Conservation (phyloP, 2,113 vertebrate species). For the Murina feae region DNA sequence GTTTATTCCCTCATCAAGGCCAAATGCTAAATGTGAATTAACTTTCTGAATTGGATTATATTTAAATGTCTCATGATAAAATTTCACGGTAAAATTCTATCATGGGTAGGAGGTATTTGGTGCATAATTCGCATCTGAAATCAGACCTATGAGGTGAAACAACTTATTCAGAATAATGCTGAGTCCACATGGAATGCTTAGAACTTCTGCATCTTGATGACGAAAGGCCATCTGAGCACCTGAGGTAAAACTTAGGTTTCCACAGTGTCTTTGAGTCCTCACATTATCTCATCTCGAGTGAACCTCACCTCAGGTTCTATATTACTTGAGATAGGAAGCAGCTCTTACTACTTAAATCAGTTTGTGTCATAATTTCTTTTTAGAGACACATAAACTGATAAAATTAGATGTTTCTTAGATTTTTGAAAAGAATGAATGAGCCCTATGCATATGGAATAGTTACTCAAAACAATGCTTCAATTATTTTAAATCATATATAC, state of each 20-base stretch:
- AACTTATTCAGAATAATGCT: background rate
- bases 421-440: background rate
- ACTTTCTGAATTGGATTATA: slow-evolving; percentile 37
- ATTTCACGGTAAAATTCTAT: background rate
- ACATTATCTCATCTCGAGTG: background rate
- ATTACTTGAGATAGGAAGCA: background rate
- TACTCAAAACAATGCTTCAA: background rate
- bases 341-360: background rate
- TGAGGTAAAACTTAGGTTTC: background rate
- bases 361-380: background rate
- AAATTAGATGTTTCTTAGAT: background rate
- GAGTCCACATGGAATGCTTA: background rate
- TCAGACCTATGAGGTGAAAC: background rate
- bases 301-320: background rate
- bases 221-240: background rate
- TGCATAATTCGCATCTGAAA: background rate
- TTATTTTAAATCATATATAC: background rate
- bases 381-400: background rate
- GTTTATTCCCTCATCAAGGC: background rate
- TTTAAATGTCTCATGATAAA: background rate
- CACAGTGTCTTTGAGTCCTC: background rate
- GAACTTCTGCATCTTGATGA: background rate
- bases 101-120: background rate
- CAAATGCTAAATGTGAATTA: background rate
- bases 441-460: background rate